Base-by-base conservation (phyloP, 92 coral and sea anemone genomes). In the Parazoanthus darwini region DNA sequence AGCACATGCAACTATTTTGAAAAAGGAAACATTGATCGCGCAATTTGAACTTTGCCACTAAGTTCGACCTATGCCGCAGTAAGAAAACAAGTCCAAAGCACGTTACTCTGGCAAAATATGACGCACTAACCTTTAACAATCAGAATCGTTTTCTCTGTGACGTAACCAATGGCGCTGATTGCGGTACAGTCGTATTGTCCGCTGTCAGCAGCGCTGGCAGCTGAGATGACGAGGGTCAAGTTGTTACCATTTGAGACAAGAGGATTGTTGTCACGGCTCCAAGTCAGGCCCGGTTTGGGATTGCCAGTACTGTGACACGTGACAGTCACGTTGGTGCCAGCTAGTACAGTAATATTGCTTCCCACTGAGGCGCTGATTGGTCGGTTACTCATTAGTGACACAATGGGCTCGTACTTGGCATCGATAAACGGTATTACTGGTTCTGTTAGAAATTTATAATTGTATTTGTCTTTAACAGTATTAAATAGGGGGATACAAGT, bases 121-220 rank as follows among this genome's bases (percentile, higher is more conserved):
- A 26, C 1, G 7, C 25, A 70, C 87, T 15, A 33, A 84, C 87
- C 87, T 84, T 70, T 84, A 72, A 84, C 87, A 70, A 46, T 13
- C 26, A 84, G 87, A 48, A 29, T 71, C 33, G 87, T 44, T 84
- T 84, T 71, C 36, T 84, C 87, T 14, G 87, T 84, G 25, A 84
- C 87, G 23, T 84, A 77, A 29, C 93, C 93, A 29, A 86, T 89
- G 33, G 88, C 86, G 71, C 70, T 91, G 33, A 87, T 87, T 11
- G 93, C 93, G 22, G 89, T 86, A 51, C 93, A 91, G 39, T 82
- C 75, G 71, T 91, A 91, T 16, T 87, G 50, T 8, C 93, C 93
- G 81, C 93, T 87, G 67, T 87, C 90, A 14, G 90, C 90, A 38
- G 90, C 79, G 33, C 80, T 87, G 35, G 81, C 90, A 67, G 51